phyloP scores from a whole-genome alignment of 2,888 invertebrate species.

The Drosophila phalerata region DNA sequence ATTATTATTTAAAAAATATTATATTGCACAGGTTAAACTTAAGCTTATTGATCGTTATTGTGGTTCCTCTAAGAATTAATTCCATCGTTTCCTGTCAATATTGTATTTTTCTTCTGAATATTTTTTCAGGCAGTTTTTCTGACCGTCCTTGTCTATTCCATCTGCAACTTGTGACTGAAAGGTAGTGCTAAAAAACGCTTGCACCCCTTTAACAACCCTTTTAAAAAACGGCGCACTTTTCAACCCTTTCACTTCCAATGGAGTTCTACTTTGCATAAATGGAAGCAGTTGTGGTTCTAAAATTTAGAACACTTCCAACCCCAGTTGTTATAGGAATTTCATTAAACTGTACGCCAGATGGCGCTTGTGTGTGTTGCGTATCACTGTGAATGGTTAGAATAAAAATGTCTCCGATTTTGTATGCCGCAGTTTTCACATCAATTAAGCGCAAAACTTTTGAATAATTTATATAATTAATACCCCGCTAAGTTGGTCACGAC shows the following conservation, averaged over 20 bases:
- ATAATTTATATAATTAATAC: constrained; percentile 79
- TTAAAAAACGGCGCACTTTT: constrained; percentile 47
- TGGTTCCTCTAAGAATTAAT: too few species aligned
- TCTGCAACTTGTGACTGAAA: constrained; percentile 37
- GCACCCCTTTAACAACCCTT: constrained; percentile 55
- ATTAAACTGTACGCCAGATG: constrained; percentile 49
- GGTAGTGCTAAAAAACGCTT: constrained; percentile 32
- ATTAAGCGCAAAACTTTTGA: constrained; percentile 66
- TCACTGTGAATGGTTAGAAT: constrained; percentile 25
- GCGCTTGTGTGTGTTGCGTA: constrained; percentile 46
- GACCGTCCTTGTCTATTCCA: constrained; percentile 6
- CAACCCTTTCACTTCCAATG: constrained; percentile 71
- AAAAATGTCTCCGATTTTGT: constrained; percentile 48
- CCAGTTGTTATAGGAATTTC: constrained; percentile 17
- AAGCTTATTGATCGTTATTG: background rate
- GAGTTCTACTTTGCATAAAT: constrained; percentile 58
- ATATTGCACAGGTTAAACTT: too few species aligned
- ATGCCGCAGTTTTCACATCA: constrained; percentile 33
- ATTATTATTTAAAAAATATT: background rate
- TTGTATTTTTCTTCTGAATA: background rate
- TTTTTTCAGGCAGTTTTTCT: background rate
- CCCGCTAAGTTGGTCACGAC: constrained; percentile 54
- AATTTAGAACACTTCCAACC: constrained; percentile 76
- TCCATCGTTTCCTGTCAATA: background rate
- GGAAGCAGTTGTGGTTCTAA: background rate